phyloP scores from a whole-genome alignment of 2,113 vertebrate species.

The Rhynchopsitta pachyrhyncha region DNA sequence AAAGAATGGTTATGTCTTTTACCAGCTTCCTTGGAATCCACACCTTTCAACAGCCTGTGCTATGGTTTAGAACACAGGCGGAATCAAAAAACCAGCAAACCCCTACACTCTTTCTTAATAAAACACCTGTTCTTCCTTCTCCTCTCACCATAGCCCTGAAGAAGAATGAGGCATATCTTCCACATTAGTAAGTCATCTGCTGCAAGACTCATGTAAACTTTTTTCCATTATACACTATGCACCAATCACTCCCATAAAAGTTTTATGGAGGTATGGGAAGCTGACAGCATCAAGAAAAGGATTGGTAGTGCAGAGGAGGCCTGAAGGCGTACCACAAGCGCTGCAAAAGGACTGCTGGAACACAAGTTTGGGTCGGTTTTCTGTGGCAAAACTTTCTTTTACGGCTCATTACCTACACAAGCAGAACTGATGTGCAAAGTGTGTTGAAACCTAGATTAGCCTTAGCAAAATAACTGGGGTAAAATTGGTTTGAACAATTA shows the following conservation, averaged over 20 bases:
- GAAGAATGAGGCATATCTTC: not conserved
- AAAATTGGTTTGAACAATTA: not conserved
- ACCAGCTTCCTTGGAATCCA: constrained; percentile 57
- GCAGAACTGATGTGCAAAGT: not conserved
- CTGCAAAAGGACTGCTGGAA: not conserved
- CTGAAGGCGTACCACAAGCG: not conserved
- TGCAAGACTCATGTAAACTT: not conserved
- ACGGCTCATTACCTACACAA: not conserved
- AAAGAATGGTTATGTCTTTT: constrained; percentile 42
- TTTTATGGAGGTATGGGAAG: not conserved
- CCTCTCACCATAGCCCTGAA: not conserved
- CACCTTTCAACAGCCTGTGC: constrained; percentile 14
- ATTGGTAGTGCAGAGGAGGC: not conserved
- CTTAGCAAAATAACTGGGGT: not conserved
- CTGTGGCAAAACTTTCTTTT: not conserved
- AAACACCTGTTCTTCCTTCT: not conserved
- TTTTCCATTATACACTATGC: not conserved
- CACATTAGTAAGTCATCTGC: not conserved
- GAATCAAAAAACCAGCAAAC: constrained; percentile 32
- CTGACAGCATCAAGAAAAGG: not conserved
- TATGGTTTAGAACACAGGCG: constrained; percentile 24
- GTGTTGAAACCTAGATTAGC: not conserved
- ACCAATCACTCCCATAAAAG: not conserved
- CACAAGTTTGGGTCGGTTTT: not conserved
- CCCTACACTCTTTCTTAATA: not conserved